These are phyloP conservation scores for Dissostichus mawsoni DNA, from an alignment of 2,113 vertebrate species.

Conservation along the genomic window DNA sequence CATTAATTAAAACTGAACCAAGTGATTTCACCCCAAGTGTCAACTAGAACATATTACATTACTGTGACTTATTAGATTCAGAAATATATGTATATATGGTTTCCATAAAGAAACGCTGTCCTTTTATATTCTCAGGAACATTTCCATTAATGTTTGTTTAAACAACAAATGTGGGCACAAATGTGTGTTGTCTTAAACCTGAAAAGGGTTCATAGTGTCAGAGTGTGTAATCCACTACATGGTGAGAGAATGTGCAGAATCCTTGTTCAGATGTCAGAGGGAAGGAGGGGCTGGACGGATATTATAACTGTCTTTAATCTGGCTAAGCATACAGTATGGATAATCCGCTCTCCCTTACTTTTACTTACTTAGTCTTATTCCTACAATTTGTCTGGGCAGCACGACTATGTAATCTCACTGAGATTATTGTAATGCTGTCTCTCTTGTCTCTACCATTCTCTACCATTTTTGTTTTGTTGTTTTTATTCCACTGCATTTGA, in stretches of 20 bases:
- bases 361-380: constrained; percentile 48
- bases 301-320: constrained; percentile 70
- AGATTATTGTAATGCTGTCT: constrained; percentile 68
- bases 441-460: constrained; percentile 22
- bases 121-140: neutral
- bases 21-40: neutral
- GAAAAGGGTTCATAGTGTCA: neutral
- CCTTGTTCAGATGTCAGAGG: constrained; percentile 50
- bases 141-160: too few relatives aligned
- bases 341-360: constrained; percentile 61
- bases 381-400: constrained; percentile 42
- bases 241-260: constrained; percentile 44
- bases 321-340: constrained; percentile 64
- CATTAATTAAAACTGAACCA: neutral
- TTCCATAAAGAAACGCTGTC: neutral
- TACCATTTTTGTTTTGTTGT: neutral
- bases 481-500: neutral
- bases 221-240: constrained; percentile 28
- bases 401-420: constrained; percentile 61
- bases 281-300: constrained; percentile 43
- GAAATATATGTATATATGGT: neutral
- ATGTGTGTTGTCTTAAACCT: neutral
- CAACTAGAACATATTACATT: too few relatives aligned
- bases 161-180: neutral
- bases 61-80: neutral